Percentiles rank a stretch among this genome's conserved stretches.
These are phyloP conservation scores for Alces alces DNA, from an alignment of 2,113 vertebrate genomes.

Conservation along the genomic window DNA sequence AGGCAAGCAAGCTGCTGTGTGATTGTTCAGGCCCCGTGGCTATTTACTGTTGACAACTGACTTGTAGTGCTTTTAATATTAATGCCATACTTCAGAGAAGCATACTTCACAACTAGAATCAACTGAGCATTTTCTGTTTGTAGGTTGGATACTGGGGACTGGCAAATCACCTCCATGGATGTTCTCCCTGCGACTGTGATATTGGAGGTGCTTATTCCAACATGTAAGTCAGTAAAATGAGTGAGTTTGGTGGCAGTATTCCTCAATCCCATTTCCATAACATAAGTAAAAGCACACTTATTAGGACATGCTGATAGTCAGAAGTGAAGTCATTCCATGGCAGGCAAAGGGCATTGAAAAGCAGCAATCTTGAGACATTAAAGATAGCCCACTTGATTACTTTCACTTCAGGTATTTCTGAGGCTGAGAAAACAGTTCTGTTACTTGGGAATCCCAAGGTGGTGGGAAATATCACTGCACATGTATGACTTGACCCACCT, in stretches of 20 bases:
- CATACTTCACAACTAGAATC: not conserved
- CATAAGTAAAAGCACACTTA: not conserved
- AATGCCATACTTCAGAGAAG: not conserved
- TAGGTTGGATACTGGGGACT: conserved; percentile 91
- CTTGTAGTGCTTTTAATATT: not conserved
- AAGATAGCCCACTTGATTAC: not conserved
- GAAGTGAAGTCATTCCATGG: not conserved
- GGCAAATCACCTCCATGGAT: conserved; percentile 80
- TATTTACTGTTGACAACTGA: not conserved
- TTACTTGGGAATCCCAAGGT: not conserved
- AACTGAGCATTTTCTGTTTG: conserved; percentile 26
- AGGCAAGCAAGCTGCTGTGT: not conserved
- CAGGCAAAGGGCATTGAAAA: not conserved
- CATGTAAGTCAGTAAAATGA: conserved; percentile 76
- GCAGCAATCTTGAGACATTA: not conserved
- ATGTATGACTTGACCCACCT: not conserved
- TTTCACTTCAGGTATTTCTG: not conserved
- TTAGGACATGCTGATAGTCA: not conserved
- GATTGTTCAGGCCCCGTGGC: not conserved
- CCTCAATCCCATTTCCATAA: not conserved
- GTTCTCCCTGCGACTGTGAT: conserved; percentile 89
- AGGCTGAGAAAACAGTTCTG: not conserved
- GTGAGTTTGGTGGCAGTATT: not conserved
- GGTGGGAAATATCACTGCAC: not conserved
- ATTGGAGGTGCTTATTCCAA: conserved; percentile 84